Conservation (phyloP, 92 coral and sea anemone species). For the Parazoanthus darwini region DNA sequence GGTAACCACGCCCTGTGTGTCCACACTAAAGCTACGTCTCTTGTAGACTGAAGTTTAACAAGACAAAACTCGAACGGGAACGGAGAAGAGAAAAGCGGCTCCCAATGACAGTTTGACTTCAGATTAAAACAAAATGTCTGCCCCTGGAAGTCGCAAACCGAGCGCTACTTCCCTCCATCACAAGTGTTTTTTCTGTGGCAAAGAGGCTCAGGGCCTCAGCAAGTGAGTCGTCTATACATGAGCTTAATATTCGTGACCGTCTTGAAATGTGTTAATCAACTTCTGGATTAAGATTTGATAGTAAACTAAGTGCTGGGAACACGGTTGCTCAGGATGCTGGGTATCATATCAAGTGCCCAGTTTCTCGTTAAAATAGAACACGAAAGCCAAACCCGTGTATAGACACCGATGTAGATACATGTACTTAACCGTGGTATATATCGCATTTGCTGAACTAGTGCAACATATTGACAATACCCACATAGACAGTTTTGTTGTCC, state of each 20-base stretch:
- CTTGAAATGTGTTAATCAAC: no score
- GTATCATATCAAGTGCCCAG: conserved; percentile 12
- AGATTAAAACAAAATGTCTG: conserved; percentile 19
- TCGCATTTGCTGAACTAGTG: conserved; percentile 53
- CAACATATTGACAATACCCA: conserved; percentile 41
- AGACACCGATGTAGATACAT: not conserved
- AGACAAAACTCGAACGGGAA: conserved; percentile 54
- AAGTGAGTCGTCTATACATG: not conserved
- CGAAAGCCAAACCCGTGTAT: not conserved
- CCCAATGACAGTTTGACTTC: no score
- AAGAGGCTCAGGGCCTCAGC: conserved; percentile 36
- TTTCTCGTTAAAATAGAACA: conserved; percentile 1
- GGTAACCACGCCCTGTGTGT: no score
- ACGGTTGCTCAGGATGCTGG: no score
- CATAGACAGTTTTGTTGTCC: conserved; percentile 34
- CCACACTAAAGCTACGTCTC: no score
- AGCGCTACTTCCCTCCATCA: not conserved
- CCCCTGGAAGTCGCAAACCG: conserved; percentile 37
- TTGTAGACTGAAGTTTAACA: no score
- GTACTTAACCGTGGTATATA: conserved; percentile 37
- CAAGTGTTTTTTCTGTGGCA: conserved; percentile 53
- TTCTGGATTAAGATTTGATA: no score
- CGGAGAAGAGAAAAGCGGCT: conserved; percentile 32
- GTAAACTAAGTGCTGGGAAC: no score
- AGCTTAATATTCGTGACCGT: no score